These are phyloP conservation scores for Xiphias gladius DNA, from an alignment of 2,113 vertebrate genomes.

Conservation along the genomic window DNA sequence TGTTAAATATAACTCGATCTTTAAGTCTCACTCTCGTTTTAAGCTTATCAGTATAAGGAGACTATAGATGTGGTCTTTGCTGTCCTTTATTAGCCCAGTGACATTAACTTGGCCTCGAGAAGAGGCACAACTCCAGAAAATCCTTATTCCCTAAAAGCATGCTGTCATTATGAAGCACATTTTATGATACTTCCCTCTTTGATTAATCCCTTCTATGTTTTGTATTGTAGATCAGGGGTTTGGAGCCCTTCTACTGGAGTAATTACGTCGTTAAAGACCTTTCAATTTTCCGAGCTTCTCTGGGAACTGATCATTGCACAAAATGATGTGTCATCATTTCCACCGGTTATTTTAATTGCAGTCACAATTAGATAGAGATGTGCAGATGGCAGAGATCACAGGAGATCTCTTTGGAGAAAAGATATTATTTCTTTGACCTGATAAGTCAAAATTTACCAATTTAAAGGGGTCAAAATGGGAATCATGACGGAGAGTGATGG, in stretches of 20 bases:
- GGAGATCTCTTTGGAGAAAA: too few relatives aligned
- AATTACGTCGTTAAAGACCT: constrained; percentile 12
- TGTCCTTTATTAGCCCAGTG: constrained; percentile 27
- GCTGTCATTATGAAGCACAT: constrained; percentile 23
- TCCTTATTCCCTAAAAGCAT: constrained; percentile 27
- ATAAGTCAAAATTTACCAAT: too few relatives aligned
- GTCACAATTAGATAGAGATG: too few relatives aligned
- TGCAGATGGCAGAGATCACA: too few relatives aligned
- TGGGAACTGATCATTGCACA: constrained; percentile 3
- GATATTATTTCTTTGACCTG: too few relatives aligned
- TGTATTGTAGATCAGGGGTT: constrained; percentile 1
- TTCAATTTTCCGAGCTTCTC: constrained; percentile 1
- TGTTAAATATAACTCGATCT: constrained; percentile 50
- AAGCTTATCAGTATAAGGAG: constrained; percentile 33
- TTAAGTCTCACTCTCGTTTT: neutral
- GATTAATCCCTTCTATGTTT: constrained; percentile 31
- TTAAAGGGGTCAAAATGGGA: neutral
- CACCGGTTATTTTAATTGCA: too few relatives aligned
- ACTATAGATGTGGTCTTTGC: constrained; percentile 28
- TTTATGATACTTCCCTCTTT: constrained; percentile 36
- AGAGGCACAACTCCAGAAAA: constrained; percentile 20
- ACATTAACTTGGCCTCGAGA: constrained; percentile 50
- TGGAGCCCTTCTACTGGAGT: neutral
- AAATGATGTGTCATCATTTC: neutral
- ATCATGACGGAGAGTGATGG: neutral